phyloP scores from a whole-genome alignment of 2,113 vertebrate species.

The Melanotaenia duboulayi region DNA sequence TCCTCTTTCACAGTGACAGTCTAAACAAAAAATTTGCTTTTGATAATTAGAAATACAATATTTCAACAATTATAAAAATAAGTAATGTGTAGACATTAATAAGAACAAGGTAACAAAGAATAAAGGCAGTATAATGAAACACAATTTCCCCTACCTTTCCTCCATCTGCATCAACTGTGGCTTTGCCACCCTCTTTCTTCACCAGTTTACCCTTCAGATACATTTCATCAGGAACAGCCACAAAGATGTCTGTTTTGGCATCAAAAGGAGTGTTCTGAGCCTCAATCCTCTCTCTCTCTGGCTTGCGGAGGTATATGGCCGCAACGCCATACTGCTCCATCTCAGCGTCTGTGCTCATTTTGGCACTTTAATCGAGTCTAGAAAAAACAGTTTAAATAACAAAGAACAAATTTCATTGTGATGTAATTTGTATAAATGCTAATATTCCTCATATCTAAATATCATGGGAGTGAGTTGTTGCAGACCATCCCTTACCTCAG shows the following conservation, averaged over 20 bases:
- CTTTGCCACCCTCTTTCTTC: slow-evolving; percentile 69
- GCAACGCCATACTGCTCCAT: slow-evolving; percentile 64
- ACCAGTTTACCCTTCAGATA: slow-evolving; percentile 69
- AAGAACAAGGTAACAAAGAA: not conserved
- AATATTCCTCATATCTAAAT: not conserved
- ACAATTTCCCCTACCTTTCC: slow-evolving; percentile 47
- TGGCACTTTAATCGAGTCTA: slow-evolving; percentile 52
- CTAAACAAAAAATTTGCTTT: slow-evolving; percentile 37
- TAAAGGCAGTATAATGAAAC: not conserved
- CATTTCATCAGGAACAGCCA: slow-evolving; percentile 54
- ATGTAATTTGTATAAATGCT: not conserved
- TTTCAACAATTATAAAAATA: not conserved
- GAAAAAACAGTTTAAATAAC: not conserved
- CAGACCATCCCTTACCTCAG: slow-evolving; percentile 38
- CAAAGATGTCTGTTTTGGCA: slow-evolving; percentile 70
- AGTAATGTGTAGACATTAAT: not conserved
- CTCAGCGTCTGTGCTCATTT: slow-evolving; percentile 70
- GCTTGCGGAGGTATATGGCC: slow-evolving; percentile 64
- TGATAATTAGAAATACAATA: not conserved
- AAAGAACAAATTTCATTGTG: not conserved
- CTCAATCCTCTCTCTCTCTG: slow-evolving; percentile 69
- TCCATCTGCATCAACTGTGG: slow-evolving; percentile 50
- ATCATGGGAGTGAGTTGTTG: not conserved
- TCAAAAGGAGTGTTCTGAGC: slow-evolving; percentile 68
- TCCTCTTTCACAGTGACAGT: slow-evolving; percentile 80